Base-by-base conservation (phyloP, 2,888 invertebrate species). In the Autographa gamma region DNA sequence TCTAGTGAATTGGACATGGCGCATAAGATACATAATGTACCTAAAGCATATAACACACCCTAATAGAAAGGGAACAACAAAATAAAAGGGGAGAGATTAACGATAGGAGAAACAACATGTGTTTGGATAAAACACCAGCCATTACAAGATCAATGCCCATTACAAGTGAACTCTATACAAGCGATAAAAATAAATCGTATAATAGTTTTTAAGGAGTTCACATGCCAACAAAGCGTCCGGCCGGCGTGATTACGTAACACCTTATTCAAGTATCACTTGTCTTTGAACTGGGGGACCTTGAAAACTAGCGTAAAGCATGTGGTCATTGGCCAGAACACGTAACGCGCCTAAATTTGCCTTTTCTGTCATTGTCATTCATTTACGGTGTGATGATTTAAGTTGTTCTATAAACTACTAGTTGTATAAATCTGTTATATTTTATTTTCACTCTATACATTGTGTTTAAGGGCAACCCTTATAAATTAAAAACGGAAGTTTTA, bases 241-340 rank as follows among this genome's bases (percentile, higher is more conserved):
- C 38, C 64, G 52, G 13, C 25, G 52, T n/a, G 77, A 8, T 80
- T 77, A 81, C 77, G 81, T 63, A 81, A 77, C 54, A 56, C 54
- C 73, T 80, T 77, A 77, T 63, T 65, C 81, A 78, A 77, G 74
- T 76, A 66, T 56, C 63, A 60, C 73, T 25, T 25, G 25, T 25
- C 25, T 63, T 25, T 66, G 65, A 73, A 63, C 74, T 72, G 59
- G 62, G 43, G 60, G 70, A 71, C 74, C 77, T 64, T 80, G 73
- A 73, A 69, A 69, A 63, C 64, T 62, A 69, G 71, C 63, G 63
- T 69, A 60, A 66, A 61, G 31, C 19, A 54, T 48, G 69, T 2
- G 58, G 54, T 60, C 25, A 38, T 48, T 48, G 58, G 31, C 34
- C 66, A 54, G 69, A 52, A 63, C 63, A 70, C 62, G 60, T 66